Conservation (phyloP, 2,797 vertebrate genomes). For the Xenopus petersii region DNA sequence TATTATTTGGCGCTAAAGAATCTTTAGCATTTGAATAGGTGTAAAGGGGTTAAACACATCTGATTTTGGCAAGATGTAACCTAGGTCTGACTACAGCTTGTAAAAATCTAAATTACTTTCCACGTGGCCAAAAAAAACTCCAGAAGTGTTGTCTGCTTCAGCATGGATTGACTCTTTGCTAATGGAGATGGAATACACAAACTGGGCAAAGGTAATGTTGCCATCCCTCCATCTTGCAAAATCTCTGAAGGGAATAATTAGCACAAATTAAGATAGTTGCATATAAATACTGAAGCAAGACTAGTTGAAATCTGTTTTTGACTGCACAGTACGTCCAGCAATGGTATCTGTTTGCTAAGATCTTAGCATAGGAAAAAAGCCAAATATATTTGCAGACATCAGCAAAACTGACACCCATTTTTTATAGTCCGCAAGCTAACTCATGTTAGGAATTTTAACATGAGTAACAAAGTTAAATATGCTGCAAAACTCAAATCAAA, state of each 20-base stretch:
- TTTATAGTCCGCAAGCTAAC: neutral
- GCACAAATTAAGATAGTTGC: neutral
- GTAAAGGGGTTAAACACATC: neutral
- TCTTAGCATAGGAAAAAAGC: neutral
- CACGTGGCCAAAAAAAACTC: neutral
- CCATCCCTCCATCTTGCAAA: neutral
- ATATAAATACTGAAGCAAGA: neutral
- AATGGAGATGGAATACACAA: neutral
- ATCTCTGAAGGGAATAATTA: neutral
- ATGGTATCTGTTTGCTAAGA: neutral
- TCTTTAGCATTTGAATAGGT: neutral
- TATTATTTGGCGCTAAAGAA: neutral
- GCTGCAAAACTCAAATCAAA: too few species aligned
- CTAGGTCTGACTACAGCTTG: neutral
- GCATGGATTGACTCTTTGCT: neutral
- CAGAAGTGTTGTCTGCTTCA: neutral
- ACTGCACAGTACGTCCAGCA: neutral
- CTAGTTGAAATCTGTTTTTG: neutral
- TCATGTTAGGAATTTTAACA: too few species aligned
- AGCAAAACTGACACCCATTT: conserved; percentile 4
- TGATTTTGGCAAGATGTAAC: neutral
- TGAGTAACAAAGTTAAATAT: too few species aligned
- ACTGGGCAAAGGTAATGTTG: neutral
- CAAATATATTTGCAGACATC: conserved; percentile 13
- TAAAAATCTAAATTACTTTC: conserved; percentile 5